These are phyloP conservation scores for Chromobotia macracanthus DNA, from an alignment of 2,797 vertebrate genomes.

Conservation along the genomic window DNA sequence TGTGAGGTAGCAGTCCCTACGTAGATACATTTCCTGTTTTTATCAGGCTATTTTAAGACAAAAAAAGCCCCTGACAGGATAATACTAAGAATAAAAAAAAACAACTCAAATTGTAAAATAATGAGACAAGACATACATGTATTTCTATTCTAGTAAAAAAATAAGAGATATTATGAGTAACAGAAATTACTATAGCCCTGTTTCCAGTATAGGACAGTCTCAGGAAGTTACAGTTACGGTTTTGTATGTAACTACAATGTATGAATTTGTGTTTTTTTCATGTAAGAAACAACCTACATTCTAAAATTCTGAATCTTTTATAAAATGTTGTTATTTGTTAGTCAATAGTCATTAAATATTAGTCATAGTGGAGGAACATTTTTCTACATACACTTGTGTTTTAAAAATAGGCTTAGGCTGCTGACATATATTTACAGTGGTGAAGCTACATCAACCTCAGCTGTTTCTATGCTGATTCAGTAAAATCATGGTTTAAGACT, in stretches of 20 bases:
- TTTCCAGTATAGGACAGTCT: no score
- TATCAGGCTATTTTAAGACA: slow-evolving; percentile 20
- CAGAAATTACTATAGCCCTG: no score
- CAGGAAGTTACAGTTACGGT: no score
- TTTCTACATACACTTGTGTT: background rate
- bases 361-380: slow-evolving; percentile 11
- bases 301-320: background rate
- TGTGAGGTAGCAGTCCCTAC: slow-evolving; percentile 2
- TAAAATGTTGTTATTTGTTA: background rate
- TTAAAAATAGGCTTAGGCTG: slow-evolving; percentile 3
- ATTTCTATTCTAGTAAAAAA: slow-evolving; percentile 13
- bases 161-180: no score
- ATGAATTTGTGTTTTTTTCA: slow-evolving; percentile 14
- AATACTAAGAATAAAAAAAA: background rate
- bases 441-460: background rate
- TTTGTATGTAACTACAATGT: no score
- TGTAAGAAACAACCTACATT: background rate
- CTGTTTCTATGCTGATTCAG: slow-evolving; percentile 15
- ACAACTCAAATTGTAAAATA: background rate
- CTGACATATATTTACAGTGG: background rate
- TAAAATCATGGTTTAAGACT: slow-evolving; percentile 1
- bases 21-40: slow-evolving; percentile 26
- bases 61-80: background rate
- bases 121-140: background rate
- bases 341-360: slow-evolving; percentile 15